A percentile compares a stretch with the other conserved stretches of the same genome.
Evolutionary conservation across 2,113 vertebrate genomes (phyloP).

Genomic region (Mormoops blainvillei): DNA sequence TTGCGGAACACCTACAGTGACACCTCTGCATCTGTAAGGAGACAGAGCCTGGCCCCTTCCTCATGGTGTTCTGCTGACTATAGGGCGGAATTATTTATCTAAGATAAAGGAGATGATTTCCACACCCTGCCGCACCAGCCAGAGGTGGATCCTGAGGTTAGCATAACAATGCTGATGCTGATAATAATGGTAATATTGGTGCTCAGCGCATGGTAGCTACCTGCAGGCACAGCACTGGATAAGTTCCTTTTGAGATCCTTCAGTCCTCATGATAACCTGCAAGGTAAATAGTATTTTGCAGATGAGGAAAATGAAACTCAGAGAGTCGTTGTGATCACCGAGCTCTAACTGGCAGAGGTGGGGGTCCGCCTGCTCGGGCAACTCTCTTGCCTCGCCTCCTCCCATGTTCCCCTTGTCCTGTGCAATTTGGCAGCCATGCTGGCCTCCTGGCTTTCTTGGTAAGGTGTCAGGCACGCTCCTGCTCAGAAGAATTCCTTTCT

Average conservation of each 20-base stretch:
- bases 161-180: background rate
- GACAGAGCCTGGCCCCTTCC: background rate
- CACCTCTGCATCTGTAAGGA: background rate
- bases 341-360: background rate
- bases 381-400: background rate
- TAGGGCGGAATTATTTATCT: background rate
- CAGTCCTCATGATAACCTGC: background rate
- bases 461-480: background rate
- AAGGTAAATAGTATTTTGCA: conserved; percentile 20
- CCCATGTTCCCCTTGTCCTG: background rate
- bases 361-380: background rate
- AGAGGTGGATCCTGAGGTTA: background rate
- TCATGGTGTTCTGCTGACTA: background rate
- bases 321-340: background rate
- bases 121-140: background rate
- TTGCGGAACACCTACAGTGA: no score
- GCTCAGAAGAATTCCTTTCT: background rate
- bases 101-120: background rate
- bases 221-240: background rate
- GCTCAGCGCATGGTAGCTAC: background rate
- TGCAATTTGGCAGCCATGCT: background rate
- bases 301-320: background rate
- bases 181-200: background rate
- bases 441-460: background rate
- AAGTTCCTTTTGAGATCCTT: background rate